A percentile compares a stretch with the other conserved stretches of the same genome.
Evolutionary conservation across 2,113 vertebrate species (phyloP).

Genomic region (Axis porcinus): DNA sequence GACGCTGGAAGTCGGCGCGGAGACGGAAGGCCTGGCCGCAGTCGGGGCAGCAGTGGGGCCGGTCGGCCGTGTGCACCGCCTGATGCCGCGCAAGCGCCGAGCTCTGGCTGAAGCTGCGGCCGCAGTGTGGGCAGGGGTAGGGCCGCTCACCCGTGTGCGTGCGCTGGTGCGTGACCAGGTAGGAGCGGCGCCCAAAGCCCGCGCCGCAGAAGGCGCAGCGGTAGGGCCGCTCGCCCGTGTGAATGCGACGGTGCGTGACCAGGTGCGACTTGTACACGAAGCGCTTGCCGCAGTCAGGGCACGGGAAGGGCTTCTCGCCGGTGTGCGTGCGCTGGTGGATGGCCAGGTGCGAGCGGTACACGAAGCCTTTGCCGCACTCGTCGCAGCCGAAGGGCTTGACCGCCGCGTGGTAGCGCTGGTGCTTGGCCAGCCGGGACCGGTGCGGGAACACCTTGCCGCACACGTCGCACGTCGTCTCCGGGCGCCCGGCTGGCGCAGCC

Average conservation of each 20-base stretch:
- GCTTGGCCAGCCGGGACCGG: constrained; percentile 68
- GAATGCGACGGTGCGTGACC: constrained; percentile 71
- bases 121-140: constrained; percentile 69
- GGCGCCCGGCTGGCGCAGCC: neutral
- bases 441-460: constrained; percentile 74
- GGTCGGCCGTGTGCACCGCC: constrained; percentile 64
- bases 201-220: constrained; percentile 73
- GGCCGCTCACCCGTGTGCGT: constrained; percentile 73
- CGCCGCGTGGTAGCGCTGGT: constrained; percentile 71
- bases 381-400: constrained; percentile 73
- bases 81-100: constrained; percentile 71
- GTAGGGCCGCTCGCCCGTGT: constrained; percentile 70
- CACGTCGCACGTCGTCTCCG: constrained; percentile 65
- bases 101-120: constrained; percentile 75
- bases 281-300: constrained; percentile 73
- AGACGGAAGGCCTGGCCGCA: constrained; percentile 74
- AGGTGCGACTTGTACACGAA: constrained; percentile 75
- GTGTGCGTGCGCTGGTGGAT: constrained; percentile 75
- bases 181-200: constrained; percentile 72
- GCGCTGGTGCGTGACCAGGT: constrained; percentile 74
- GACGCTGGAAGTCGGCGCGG: constrained; percentile 71
- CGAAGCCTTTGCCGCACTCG: constrained; percentile 73
- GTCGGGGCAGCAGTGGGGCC: constrained; percentile 67
- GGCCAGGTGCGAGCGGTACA: constrained; percentile 73
- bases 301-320: constrained; percentile 73